A percentile compares a stretch with the other conserved stretches of the same genome.
phyloP scores from a whole-genome alignment of 1,140 invertebrate genomes.

The Mercenaria mercenaria region DNA sequence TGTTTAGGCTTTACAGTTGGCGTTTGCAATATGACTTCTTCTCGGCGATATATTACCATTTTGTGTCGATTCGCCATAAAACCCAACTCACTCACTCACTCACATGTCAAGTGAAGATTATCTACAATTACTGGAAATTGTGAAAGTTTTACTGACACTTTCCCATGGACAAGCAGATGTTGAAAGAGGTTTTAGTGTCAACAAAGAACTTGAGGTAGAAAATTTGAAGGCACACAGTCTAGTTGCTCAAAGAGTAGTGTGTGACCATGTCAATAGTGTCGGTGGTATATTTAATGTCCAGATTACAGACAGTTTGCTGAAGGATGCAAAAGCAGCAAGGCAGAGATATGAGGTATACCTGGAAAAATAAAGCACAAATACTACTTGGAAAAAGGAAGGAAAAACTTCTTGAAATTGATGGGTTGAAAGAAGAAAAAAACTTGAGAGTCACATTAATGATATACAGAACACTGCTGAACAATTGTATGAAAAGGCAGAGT shows the following conservation, averaged over 20 bases:
- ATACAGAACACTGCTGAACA: slow-evolving; percentile 22
- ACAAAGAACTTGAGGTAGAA: slow-evolving; percentile 71
- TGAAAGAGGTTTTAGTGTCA: slow-evolving; percentile 77
- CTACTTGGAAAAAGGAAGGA: slow-evolving; percentile 50
- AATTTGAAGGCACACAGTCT: slow-evolving; percentile 71
- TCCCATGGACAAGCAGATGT: slow-evolving; percentile 78
- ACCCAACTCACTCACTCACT: too few species aligned
- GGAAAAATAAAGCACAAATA: neutral
- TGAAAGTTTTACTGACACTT: slow-evolving; percentile 62
- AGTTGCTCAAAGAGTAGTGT: slow-evolving; percentile 67
- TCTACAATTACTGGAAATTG: slow-evolving; percentile 1
- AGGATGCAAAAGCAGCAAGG: neutral
- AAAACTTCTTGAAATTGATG: neutral
- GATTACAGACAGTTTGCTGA: slow-evolving; percentile 36
- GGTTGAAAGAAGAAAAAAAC: slow-evolving; percentile 1
- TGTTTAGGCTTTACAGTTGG: too few species aligned
- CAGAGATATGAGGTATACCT: slow-evolving; percentile 58
- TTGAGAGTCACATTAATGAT: neutral
- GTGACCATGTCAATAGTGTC: slow-evolving; percentile 64
- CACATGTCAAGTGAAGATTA: neutral
- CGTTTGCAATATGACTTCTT: too few species aligned
- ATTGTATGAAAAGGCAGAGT: slow-evolving; percentile 48
- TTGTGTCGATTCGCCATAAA: too few species aligned
- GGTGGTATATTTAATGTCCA: slow-evolving; percentile 58
- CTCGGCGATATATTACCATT: too few species aligned